Percentiles rank a stretch among this genome's conserved stretches.
These are phyloP conservation scores for Bedellia somnulentella DNA, from an alignment of 2,888 invertebrate species.

Conservation along the genomic window DNA sequence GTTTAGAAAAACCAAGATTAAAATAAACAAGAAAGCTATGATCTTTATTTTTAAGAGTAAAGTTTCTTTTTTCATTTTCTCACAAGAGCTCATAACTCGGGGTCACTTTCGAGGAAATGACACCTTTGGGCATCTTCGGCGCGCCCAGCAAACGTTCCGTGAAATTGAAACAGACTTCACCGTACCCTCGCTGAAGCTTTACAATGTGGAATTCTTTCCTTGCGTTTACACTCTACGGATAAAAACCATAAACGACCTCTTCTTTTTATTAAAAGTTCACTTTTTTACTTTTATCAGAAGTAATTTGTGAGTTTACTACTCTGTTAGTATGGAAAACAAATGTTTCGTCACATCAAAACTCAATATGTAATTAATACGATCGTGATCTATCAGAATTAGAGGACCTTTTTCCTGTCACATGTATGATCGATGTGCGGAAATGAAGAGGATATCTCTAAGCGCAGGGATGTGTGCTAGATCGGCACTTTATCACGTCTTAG, in stretches of 20 bases:
- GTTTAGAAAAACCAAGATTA: too few relatives aligned
- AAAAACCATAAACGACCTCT: too few relatives aligned
- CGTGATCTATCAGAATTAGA: conserved; percentile 55
- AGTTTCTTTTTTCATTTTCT: not conserved
- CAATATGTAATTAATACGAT: conserved; percentile 41
- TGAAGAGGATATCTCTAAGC: conserved; percentile 54
- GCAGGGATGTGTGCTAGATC: conserved; percentile 29
- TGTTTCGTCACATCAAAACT: conserved; percentile 15
- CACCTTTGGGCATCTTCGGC: conserved; percentile 49
- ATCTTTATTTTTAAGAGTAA: too few relatives aligned
- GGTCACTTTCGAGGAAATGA: conserved; percentile 44
- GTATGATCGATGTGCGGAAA: conserved; percentile 57
- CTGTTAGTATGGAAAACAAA: too few relatives aligned
- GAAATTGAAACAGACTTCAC: conserved; percentile 52
- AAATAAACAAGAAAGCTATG: too few relatives aligned
- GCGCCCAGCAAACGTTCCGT: conserved; percentile 53
- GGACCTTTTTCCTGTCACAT: conserved; percentile 46
- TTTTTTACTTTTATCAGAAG: too few relatives aligned
- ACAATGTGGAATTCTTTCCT: conserved; percentile 12
- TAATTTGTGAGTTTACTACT: too few relatives aligned
- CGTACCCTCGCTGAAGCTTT: conserved; percentile 12
- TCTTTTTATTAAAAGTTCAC: too few relatives aligned
- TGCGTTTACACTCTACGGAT: too few relatives aligned
- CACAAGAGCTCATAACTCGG: conserved; percentile 36
- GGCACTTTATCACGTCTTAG: conserved; percentile 29